Evolutionary conservation across 2,888 invertebrate genomes (phyloP).

Genomic region (Creontiades dilutus): DNA sequence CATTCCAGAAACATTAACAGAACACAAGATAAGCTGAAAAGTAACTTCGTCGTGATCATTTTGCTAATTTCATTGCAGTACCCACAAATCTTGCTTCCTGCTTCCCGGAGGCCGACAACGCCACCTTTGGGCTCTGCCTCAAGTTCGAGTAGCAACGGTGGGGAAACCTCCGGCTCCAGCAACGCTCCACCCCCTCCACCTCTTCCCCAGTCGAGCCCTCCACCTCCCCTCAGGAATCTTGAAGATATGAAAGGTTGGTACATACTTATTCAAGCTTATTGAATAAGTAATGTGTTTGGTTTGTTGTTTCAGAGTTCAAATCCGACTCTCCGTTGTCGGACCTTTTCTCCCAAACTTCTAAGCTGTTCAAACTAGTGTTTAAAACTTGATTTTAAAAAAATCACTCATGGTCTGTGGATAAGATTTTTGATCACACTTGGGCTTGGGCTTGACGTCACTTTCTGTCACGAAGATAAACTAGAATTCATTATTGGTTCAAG

Average conservation of each 20-base stretch:
- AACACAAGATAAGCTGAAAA: too few relatives aligned
- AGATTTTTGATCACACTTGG: too few relatives aligned
- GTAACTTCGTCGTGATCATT: constrained; percentile 54
- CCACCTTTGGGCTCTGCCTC: constrained; percentile 66
- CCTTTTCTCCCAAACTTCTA: too few relatives aligned
- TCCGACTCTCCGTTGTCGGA: too few relatives aligned
- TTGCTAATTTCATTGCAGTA: constrained; percentile 79
- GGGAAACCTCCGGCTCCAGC: constrained; percentile 75
- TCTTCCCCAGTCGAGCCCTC: constrained; percentile 77
- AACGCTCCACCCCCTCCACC: constrained; percentile 79
- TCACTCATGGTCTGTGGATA: too few relatives aligned
- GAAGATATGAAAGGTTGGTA: constrained; percentile 91
- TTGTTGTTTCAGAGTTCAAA: too few relatives aligned
- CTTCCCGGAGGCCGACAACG: constrained; percentile 81
- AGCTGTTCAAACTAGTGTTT: too few relatives aligned
- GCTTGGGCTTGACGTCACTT: too few relatives aligned
- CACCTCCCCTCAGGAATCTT: constrained; percentile 83
- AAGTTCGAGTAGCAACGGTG: constrained; percentile 67
- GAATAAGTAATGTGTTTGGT: not conserved
- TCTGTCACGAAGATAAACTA: too few relatives aligned
- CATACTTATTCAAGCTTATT: not conserved
- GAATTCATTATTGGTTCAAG: too few relatives aligned
- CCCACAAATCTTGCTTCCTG: constrained; percentile 89
- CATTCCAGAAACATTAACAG: too few relatives aligned
- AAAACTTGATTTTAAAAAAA: too few relatives aligned